Evolutionary conservation across 2,888 invertebrate genomes (phyloP), one percentile per base, ranked within the genome.

Genomic region (Petrolisthes cinctipes): DNA sequence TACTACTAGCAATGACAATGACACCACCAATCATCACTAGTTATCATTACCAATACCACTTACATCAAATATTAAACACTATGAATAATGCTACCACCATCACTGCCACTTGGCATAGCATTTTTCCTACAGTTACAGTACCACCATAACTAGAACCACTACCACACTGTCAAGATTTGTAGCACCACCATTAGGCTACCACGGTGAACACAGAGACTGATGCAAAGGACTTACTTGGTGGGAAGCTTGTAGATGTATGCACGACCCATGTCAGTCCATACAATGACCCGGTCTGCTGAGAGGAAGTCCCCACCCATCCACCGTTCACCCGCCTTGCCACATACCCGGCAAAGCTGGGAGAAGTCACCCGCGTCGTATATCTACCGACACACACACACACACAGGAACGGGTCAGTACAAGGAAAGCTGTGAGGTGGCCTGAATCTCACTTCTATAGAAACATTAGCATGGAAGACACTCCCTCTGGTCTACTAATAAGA

Each of bases 271-370:
- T 97, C 98, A 82, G 97, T 98, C 96, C 98, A 99, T 11, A 99
- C 95, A 83, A 99, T 95, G 0, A 99, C 97, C 75, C 97, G 94
- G 92, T 99, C 99, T 0, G 97, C 96, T 0, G 97, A 95, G 51
- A 99, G 94, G 92, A 99, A 99, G 93, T 98, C 97, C 0, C 99
- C 99, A 0, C 98, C 97, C 94, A 97, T 95, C 98, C 98, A 99
- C 3, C 98, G 94, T 92, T 97, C 97, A 0, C 97, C 96, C 23
- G 96, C 94, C 0, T 97, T 97, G n/a, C 97, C 96, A 91, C 96
- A 95, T 91, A 98, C 97, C 0, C 97, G 97, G 92, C 98, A 98
- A 5, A 99, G 94, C 11, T 98, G 96, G 6, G 98, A 98, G 93
- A 99, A 98, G 93, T 99, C 99, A 83, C 98, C 97, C 93, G 95